These are phyloP conservation scores for Mirounga angustirostris DNA, from an alignment of 2,113 vertebrate genomes.

Conservation along the genomic window DNA sequence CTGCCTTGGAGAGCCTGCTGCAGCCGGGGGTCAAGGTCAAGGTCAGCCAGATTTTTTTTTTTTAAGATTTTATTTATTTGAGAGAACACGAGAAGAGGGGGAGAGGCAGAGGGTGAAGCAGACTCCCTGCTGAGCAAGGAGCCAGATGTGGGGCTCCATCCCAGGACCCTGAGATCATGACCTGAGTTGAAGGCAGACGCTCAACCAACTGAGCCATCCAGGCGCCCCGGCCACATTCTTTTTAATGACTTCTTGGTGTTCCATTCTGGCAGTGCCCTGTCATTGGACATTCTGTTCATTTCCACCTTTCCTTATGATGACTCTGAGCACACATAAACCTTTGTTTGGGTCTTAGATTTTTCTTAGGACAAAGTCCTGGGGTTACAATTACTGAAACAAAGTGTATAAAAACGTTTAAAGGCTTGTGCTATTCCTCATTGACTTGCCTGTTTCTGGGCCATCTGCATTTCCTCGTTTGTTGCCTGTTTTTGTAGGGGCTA, in stretches of 20 bases:
- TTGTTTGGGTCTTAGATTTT: constrained; percentile 58
- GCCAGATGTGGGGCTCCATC: not conserved
- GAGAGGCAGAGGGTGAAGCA: not conserved
- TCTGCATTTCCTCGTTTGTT: constrained; percentile 10
- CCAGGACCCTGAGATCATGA: not conserved
- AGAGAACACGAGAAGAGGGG: not conserved
- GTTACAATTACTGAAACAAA: constrained; percentile 56
- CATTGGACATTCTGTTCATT: not conserved
- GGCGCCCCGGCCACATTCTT: not conserved
- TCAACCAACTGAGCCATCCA: not conserved
- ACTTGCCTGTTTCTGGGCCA: constrained; percentile 1
- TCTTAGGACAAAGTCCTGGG: constrained; percentile 19
- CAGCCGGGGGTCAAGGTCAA: not conserved
- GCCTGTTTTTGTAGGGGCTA: not conserved
- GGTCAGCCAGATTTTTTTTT: not conserved
- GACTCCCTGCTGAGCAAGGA: not conserved
- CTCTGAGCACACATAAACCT: not conserved
- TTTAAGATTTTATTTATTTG: not conserved
- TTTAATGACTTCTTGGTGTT: not conserved
- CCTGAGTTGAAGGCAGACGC: not conserved
- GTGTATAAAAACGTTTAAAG: constrained; percentile 18
- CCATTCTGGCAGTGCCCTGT: not conserved
- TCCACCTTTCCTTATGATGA: not conserved
- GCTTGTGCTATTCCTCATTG: not conserved
- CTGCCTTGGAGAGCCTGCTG: not conserved